phyloP scores from a whole-genome alignment of 2,888 invertebrate genomes.

The Ophioninae sp. region DNA sequence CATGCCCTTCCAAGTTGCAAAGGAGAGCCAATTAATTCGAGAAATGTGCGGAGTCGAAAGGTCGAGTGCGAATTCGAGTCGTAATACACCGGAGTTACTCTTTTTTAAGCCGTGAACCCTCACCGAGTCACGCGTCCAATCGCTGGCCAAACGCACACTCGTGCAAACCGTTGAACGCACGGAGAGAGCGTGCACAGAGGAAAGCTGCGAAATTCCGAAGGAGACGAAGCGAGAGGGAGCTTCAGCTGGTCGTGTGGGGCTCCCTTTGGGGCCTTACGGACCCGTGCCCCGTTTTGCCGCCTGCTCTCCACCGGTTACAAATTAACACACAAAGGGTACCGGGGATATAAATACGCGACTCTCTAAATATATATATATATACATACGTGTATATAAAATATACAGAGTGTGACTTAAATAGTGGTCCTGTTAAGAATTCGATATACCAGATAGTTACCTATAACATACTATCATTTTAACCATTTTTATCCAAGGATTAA shows the following conservation, averaged over 20 bases:
- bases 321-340: slow-evolving; percentile 80
- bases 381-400: neutral
- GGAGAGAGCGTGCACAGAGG: slow-evolving; percentile 8
- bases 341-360: slow-evolving; percentile 73
- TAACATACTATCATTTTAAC: no score
- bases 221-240: slow-evolving; percentile 40
- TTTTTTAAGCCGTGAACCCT: slow-evolving; percentile 49
- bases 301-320: slow-evolving; percentile 69
- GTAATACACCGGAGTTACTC: slow-evolving; percentile 53
- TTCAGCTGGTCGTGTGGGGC: slow-evolving; percentile 45
- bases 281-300: slow-evolving; percentile 55
- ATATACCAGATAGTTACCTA: no score
- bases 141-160: neutral
- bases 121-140: slow-evolving; percentile 58
- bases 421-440: no score
- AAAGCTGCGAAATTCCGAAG: slow-evolving; percentile 46
- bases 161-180: neutral
- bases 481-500: no score
- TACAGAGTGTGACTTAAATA: neutral
- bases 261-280: slow-evolving; percentile 54
- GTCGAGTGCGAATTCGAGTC: slow-evolving; percentile 59
- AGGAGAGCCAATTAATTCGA: slow-evolving; percentile 61
- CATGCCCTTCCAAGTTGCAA: slow-evolving; percentile 24
- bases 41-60: slow-evolving; percentile 62
- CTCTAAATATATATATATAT: slow-evolving; percentile 27